These are phyloP conservation scores for Nestor notabilis DNA, from an alignment of 2,113 vertebrate species.

Conservation along the genomic window DNA sequence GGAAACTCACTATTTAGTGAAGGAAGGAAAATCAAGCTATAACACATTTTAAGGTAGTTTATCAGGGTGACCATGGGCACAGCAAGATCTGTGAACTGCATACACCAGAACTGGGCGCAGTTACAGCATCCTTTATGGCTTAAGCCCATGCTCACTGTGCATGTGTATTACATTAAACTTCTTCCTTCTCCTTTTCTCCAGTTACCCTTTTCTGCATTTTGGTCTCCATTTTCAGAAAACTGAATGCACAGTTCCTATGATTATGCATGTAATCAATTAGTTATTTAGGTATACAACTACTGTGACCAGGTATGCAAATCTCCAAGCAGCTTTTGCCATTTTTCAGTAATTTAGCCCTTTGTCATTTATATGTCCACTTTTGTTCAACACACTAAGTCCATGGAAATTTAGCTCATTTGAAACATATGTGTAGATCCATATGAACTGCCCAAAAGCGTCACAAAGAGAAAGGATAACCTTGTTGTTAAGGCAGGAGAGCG, in stretches of 20 bases:
- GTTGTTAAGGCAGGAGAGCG: constrained; percentile 57
- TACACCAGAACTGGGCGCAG: not conserved
- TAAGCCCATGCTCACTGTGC: not conserved
- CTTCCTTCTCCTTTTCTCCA: not conserved
- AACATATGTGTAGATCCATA: constrained; percentile 42
- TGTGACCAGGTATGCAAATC: constrained; percentile 60
- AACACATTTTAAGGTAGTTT: not conserved
- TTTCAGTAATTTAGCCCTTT: not conserved
- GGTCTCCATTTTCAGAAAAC: constrained; percentile 10
- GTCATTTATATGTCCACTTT: not conserved
- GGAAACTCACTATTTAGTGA: not conserved
- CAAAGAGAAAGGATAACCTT: constrained; percentile 62
- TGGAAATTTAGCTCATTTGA: constrained; percentile 64
- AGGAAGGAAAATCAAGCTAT: not conserved
- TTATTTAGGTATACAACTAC: not conserved
- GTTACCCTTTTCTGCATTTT: not conserved
- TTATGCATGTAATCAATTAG: constrained; percentile 47
- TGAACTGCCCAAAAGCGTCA: not conserved
- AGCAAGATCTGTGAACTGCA: not conserved
- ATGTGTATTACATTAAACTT: not conserved
- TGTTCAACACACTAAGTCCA: constrained; percentile 3
- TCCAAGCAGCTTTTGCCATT: not conserved
- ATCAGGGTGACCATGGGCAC: not conserved
- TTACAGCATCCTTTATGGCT: not conserved
- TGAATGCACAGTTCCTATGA: not conserved